These are phyloP conservation scores for Alviniconcha strummeri DNA, from an alignment of 2,888 invertebrate genomes.

Conservation along the genomic window DNA sequence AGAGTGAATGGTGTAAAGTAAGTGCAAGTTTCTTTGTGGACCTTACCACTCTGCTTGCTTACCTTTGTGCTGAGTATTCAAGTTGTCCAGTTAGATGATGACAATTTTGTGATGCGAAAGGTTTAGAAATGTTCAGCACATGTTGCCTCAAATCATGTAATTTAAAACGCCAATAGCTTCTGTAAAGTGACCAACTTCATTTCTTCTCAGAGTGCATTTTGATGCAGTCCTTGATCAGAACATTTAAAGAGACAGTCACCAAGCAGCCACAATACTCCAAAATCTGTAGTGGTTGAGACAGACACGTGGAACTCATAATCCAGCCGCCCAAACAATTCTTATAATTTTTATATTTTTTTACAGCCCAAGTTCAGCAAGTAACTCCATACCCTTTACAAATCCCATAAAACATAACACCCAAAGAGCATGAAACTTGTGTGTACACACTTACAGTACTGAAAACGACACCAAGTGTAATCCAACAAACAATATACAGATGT, in stretches of 20 bases:
- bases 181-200: background rate
- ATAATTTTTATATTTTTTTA: background rate
- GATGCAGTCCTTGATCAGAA: background rate
- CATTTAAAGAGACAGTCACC: background rate
- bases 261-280: background rate
- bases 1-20: slow-evolving; percentile 65
- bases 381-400: background rate
- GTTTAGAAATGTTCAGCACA: background rate
- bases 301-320: background rate
- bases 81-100: background rate
- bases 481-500: no score
- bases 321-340: background rate
- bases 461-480: no score
- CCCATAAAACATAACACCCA: background rate
- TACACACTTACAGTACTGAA: no score
- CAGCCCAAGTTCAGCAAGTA: background rate
- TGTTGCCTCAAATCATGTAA: background rate
- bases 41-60: no score
- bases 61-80: background rate
- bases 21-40: slow-evolving; percentile 36
- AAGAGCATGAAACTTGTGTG: background rate
- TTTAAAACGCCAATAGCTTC: background rate
- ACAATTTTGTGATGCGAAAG: background rate
- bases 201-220: background rate
- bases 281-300: background rate